Evolutionary conservation across 2,113 vertebrate genomes (phyloP).

Genomic region (Tenebrosternarchus preto): DNA sequence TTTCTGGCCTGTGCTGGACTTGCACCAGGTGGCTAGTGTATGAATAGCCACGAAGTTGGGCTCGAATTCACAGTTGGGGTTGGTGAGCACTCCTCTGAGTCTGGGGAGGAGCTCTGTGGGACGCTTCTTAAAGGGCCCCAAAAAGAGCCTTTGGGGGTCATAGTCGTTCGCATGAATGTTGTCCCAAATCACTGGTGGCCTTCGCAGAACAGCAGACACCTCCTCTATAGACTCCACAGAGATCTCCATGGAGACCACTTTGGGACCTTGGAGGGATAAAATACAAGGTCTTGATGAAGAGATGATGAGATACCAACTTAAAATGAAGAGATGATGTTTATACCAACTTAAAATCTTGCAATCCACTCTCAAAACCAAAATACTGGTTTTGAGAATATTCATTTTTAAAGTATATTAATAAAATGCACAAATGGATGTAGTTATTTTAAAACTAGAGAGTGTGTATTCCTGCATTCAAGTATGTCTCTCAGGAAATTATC

Average conservation of each 20-base stretch:
- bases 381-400: too few species aligned
- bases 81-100: slow-evolving; percentile 91
- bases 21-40: slow-evolving; percentile 95
- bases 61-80: slow-evolving; percentile 99
- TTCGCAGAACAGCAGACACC: slow-evolving; percentile 89
- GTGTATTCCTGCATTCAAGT: too few species aligned
- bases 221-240: slow-evolving; percentile 95
- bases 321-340: neutral
- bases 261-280: slow-evolving; percentile 80
- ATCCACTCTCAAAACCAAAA: too few species aligned
- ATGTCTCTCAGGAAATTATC: neutral
- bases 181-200: slow-evolving; percentile 97
- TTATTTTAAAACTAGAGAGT: too few species aligned
- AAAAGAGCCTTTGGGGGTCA: slow-evolving; percentile 93
- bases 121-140: slow-evolving; percentile 95
- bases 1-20: slow-evolving; percentile 80
- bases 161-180: slow-evolving; percentile 99
- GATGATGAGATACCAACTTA: too few species aligned
- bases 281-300: too few species aligned
- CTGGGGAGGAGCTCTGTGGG: slow-evolving; percentile 91
- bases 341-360: too few species aligned
- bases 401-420: too few species aligned
- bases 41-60: slow-evolving; percentile 97
- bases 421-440: too few species aligned
- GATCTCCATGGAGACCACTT: slow-evolving; percentile 97